Percentiles rank a stretch among this genome's conserved stretches.
These are phyloP conservation scores for Ennomos fuscantarius DNA, from an alignment of 2,888 invertebrate genomes.

Conservation along the genomic window DNA sequence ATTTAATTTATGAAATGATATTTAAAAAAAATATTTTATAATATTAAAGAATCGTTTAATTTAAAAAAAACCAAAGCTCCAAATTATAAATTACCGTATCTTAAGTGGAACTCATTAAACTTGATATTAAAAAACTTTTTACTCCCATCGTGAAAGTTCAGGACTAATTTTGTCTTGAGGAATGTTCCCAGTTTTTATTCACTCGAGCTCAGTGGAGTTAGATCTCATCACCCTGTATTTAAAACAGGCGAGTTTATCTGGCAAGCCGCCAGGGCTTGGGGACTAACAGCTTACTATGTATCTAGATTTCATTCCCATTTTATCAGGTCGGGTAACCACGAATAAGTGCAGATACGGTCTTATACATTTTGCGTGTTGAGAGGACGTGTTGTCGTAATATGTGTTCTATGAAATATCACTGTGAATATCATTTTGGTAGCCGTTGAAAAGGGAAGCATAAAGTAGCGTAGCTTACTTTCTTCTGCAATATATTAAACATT, in stretches of 20 bases:
- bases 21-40: too few species aligned
- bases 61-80: slow-evolving; percentile 19
- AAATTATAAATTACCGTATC: slow-evolving; percentile 31
- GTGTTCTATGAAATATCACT: slow-evolving; percentile 4
- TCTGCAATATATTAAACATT: neutral
- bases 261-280: slow-evolving; percentile 11
- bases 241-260: slow-evolving; percentile 22
- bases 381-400: slow-evolving; percentile 1
- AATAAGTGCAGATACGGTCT: slow-evolving; percentile 12
- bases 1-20: too few species aligned
- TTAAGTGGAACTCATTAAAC: slow-evolving; percentile 48
- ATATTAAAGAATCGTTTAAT: too few species aligned
- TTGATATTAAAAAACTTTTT: slow-evolving; percentile 58
- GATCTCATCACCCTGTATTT: slow-evolving; percentile 27
- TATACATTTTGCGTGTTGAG: slow-evolving; percentile 9
- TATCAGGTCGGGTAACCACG: slow-evolving; percentile 19
- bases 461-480: too few species aligned
- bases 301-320: slow-evolving; percentile 19
- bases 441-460: neutral
- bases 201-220: slow-evolving; percentile 34
- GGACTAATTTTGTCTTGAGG: slow-evolving; percentile 47
- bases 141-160: slow-evolving; percentile 49
- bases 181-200: slow-evolving; percentile 45
- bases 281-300: slow-evolving; percentile 5
- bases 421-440: neutral